Percentiles rank a stretch among this genome's conserved stretches.
These are phyloP conservation scores for Dolichomitus sp. DNA, from an alignment of 2,888 invertebrate genomes.

Conservation along the genomic window DNA sequence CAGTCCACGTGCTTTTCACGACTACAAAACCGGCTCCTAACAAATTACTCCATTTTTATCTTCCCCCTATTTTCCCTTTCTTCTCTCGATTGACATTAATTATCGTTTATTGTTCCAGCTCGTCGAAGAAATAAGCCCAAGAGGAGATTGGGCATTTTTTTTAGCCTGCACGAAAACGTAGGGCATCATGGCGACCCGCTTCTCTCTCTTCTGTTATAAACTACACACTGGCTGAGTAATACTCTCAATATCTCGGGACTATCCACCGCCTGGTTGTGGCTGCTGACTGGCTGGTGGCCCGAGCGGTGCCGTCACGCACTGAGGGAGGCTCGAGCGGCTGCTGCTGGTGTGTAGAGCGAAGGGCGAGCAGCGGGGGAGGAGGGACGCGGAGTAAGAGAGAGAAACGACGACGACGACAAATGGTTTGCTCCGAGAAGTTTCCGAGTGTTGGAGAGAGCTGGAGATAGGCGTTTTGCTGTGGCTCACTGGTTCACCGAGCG, in stretches of 20 bases:
- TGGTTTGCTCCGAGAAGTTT: neutral
- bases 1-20: conserved; percentile 17
- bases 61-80: no score
- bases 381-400: conserved; percentile 6
- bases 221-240: conserved; percentile 9
- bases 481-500: conserved; percentile 42
- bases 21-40: neutral
- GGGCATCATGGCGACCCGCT: conserved; percentile 72
- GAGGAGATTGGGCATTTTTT: conserved; percentile 65
- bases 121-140: conserved; percentile 11
- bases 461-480: conserved; percentile 2
- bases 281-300: conserved; percentile 60
- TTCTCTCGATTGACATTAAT: neutral
- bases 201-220: conserved; percentile 34
- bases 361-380: conserved; percentile 57
- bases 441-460: conserved; percentile 9
- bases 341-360: conserved; percentile 38
- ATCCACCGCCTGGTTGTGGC: conserved; percentile 64
- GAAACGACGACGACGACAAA: neutral
- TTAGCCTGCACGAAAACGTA: conserved; percentile 73
- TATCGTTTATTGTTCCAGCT: neutral
- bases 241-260: conserved; percentile 35
- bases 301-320: conserved; percentile 77
- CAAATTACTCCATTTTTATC: conserved; percentile 11
- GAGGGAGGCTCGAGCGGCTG: conserved; percentile 72